Evolutionary conservation across 2,888 invertebrate genomes (phyloP).

Genomic region (Tetragonula carbonaria): DNA sequence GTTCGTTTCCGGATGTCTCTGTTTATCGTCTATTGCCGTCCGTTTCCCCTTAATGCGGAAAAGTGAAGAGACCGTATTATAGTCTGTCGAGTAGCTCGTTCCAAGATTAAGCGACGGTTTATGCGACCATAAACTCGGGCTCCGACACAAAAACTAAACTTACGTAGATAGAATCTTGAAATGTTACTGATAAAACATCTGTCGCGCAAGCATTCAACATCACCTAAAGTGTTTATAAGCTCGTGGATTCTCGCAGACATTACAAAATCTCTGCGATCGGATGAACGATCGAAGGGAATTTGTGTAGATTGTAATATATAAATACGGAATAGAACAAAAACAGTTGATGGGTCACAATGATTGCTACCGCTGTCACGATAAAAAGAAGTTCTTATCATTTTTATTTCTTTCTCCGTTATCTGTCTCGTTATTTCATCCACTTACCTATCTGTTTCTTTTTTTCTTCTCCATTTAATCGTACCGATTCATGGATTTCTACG

Average conservation of each 20-base stretch:
- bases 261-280: neutral
- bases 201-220: slow-evolving; percentile 24
- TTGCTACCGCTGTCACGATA: slow-evolving; percentile 53
- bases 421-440: slow-evolving; percentile 29
- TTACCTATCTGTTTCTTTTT: slow-evolving; percentile 42
- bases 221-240: neutral
- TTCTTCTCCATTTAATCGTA: slow-evolving; percentile 24
- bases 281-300: neutral
- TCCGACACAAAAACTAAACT: neutral
- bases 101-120: neutral
- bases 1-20: slow-evolving; percentile 45
- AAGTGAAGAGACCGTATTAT: neutral
- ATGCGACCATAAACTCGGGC: neutral
- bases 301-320: neutral
- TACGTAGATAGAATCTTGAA: neutral
- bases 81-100: neutral
- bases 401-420: slow-evolving; percentile 33
- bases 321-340: slow-evolving; percentile 54
- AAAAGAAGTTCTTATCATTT: slow-evolving; percentile 62
- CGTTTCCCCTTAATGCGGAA: neutral
- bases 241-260: slow-evolving; percentile 21
- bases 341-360: slow-evolving; percentile 58
- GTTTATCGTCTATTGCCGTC: neutral
- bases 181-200: neutral
- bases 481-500: slow-evolving; percentile 54